A percentile compares a stretch with the other conserved stretches of the same genome.
phyloP scores from a whole-genome alignment of 2,797 vertebrate species.

The Thamnophis elegans region DNA sequence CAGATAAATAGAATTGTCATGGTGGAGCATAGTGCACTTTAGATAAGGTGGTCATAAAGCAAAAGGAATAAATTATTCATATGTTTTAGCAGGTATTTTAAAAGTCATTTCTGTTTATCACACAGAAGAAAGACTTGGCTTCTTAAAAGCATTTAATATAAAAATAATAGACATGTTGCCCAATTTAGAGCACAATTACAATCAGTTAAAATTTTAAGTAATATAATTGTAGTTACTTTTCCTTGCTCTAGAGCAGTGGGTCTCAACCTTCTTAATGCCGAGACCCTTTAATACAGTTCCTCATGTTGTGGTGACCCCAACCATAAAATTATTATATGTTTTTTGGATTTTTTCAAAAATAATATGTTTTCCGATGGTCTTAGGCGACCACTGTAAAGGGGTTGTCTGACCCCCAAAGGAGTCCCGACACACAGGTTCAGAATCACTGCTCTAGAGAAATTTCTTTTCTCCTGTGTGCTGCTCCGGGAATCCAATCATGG shows the following conservation, averaged over 20 bases:
- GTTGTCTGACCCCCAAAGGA: too few relatives aligned
- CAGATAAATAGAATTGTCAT: background rate
- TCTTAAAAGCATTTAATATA: background rate
- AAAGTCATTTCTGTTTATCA: background rate
- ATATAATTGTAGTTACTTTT: background rate
- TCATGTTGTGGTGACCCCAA: too few relatives aligned
- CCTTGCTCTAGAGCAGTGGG: background rate
- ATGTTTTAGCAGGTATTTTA: background rate
- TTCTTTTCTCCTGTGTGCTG: too few relatives aligned
- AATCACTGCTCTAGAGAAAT: background rate
- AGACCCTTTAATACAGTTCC: too few relatives aligned
- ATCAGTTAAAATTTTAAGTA: background rate
- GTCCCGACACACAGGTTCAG: too few relatives aligned
- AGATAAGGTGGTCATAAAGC: background rate
- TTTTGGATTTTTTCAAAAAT: too few relatives aligned
- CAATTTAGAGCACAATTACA: background rate
- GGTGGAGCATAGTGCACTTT: background rate
- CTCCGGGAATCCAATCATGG: too few relatives aligned
- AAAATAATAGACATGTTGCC: background rate
- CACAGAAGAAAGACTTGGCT: background rate
- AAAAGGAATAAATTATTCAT: background rate
- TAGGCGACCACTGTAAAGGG: too few relatives aligned
- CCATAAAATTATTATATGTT: too few relatives aligned
- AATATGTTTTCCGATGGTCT: too few relatives aligned
- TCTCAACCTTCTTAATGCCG: too few relatives aligned